Evolutionary conservation across 2,113 vertebrate species (phyloP), one percentile per base, ranked within the genome.

Genomic region (Salminus brasiliensis): DNA sequence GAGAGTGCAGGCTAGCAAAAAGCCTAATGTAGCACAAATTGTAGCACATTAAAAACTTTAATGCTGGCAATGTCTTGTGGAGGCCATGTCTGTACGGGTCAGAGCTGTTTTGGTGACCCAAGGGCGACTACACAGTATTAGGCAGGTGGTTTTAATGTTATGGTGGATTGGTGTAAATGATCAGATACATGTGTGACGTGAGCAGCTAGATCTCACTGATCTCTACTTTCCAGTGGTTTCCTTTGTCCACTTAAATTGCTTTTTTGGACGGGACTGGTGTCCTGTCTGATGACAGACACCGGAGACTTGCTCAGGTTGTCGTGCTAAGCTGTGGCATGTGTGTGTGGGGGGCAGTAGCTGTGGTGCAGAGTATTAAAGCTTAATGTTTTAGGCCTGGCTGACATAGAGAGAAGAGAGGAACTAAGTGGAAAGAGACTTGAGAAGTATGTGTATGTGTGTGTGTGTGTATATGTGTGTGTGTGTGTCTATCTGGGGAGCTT

Each of bases 161-260:
- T n/a, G n/a, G n/a, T n/a, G n/a, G n/a, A n/a, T n/a, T n/a, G n/a
- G n/a, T n/a, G n/a, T n/a, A n/a, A n/a, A n/a, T n/a, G n/a, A n/a
- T n/a, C n/a, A n/a, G n/a, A n/a, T n/a, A n/a, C n/a, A n/a, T n/a
- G n/a, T n/a, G n/a, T n/a, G n/a, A n/a, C n/a, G n/a, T n/a, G n/a
- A n/a, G n/a, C n/a, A n/a, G n/a, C n/a, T n/a, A n/a, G n/a, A n/a
- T n/a, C n/a, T n/a, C n/a, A n/a, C n/a, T n/a, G n/a, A 67, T 29
- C 45, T 55, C 57, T 36, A 83, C 85, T 52, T 6, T 18, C 25
- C 45, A 59, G 82, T 81, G 80, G 77, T 25, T 74, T 74, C 47
- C 39, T 57, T 75, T 73, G 72, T 71, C 71, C 62, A 81, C 78
- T 80, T 70, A 65, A 52, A 77, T 60, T 84, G 71, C 30, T 11